phyloP scores from a whole-genome alignment of 2,888 invertebrate genomes.

The Tipula lateralis region DNA sequence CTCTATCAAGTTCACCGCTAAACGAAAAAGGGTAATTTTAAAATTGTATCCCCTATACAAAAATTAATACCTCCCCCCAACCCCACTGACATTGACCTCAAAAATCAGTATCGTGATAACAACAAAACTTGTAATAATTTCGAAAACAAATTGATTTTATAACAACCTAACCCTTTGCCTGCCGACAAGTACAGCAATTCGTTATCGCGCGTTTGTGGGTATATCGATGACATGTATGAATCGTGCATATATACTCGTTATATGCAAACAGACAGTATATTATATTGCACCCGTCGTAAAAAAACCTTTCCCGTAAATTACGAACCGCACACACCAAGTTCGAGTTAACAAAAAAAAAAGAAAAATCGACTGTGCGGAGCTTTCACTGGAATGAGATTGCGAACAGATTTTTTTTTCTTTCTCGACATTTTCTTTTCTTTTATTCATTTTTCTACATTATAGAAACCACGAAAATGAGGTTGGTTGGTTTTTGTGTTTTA shows the following conservation, averaged over 20 bases:
- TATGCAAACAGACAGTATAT: background rate
- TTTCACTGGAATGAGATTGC: background rate
- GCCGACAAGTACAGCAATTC: background rate
- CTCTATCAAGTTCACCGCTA: background rate
- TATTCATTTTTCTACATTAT: background rate
- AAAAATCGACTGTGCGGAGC: background rate
- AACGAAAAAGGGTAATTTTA: background rate
- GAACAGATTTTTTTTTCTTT: slow-evolving; percentile 2
- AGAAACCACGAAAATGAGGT: slow-evolving; percentile 24
- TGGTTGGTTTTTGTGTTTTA: slow-evolving; percentile 5
- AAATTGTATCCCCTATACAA: background rate
- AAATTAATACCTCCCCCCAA: background rate
- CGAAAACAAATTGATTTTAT: background rate
- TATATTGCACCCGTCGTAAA: background rate
- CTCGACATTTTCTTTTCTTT: background rate
- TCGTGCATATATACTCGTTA: background rate
- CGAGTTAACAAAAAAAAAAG: background rate
- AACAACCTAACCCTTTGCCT: too few relatives aligned
- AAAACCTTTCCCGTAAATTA: background rate
- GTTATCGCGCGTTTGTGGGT: background rate
- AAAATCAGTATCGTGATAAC: background rate
- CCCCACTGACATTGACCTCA: background rate
- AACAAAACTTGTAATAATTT: background rate
- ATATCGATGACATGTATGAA: background rate
- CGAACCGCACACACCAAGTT: background rate